Evolutionary conservation across 2,113 vertebrate species (phyloP).

Genomic region (Chaetops frenatus): DNA sequence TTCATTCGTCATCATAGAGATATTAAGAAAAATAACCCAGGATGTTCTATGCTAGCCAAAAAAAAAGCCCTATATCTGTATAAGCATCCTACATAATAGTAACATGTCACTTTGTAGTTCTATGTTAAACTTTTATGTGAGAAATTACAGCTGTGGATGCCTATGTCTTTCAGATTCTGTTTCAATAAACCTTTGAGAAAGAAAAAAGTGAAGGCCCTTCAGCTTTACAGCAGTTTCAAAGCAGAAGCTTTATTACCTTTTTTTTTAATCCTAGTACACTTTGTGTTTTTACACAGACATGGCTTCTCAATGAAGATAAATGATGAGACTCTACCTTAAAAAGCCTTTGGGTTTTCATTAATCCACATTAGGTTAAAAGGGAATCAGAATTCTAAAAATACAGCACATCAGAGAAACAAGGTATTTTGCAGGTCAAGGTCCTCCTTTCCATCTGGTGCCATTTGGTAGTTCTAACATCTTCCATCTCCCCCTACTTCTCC

Average conservation of each 20-base stretch:
- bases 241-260: constrained; percentile 49
- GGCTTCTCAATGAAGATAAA: constrained; percentile 49
- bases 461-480: constrained; percentile 49
- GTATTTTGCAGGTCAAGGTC: constrained; percentile 52
- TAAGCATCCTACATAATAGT: neutral
- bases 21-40: constrained; percentile 1
- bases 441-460: constrained; percentile 41
- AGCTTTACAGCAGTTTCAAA: constrained; percentile 56
- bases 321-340: constrained; percentile 46
- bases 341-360: constrained; percentile 56
- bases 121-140: constrained; percentile 35
- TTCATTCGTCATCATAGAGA: neutral
- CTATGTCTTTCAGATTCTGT: constrained; percentile 6
- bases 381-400: constrained; percentile 60
- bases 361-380: constrained; percentile 54
- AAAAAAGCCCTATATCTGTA: neutral
- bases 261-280: constrained; percentile 7
- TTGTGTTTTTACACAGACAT: constrained; percentile 35
- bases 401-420: constrained; percentile 46
- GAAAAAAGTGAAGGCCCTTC: constrained; percentile 26
- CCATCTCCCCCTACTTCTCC: constrained; percentile 32
- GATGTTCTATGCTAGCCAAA: neutral
- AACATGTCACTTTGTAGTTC: constrained; percentile 29
- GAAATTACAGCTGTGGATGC: constrained; percentile 49
- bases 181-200: constrained; percentile 51